Base-by-base conservation (phyloP, 2,113 vertebrate genomes). In the Piprites chloris region DNA sequence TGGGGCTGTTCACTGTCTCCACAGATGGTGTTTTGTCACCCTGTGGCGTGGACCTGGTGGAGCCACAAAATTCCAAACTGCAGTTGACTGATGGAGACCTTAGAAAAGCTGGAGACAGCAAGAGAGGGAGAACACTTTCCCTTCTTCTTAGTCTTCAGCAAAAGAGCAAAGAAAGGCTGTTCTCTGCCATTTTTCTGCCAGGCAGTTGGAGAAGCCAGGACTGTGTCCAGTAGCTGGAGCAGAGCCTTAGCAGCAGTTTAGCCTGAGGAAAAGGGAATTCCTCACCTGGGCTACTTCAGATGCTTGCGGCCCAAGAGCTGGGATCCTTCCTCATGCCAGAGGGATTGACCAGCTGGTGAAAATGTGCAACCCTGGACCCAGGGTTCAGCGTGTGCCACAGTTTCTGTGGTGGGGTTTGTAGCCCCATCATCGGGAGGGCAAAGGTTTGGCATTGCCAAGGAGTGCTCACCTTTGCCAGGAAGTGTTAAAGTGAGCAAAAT, bases 341-440 rank as follows among this genome's bases (percentile, higher is more conserved):
- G 33, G 24, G 15, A 17, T 0, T 52, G 76, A 19, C 39, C 46
- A 6, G 7, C 58, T 69, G 73, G 20, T 50, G 87, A 11, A 35
- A 28, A 9, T 10, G 8, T 0, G 0, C 19, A 1, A 12, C 12
- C 1, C 8, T 9, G 71, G 30, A 30, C 24, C 12, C 59, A 26
- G 9, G 52, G 59, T 65, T 71, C 30, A 37, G 73, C 39, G 4
- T 1, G 1, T 23, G 21, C 39, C 68, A 33, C 9, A 14, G 56
- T 47, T 35, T n/a, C 61, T 39, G 3, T 6, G 27, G 3, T 39
- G 65, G 61, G 8, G 12, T 84, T 73, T n/a, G 52, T 84, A 81
- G 46, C 80, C 37, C 61, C 20, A 8, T 16, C 1, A 0, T 0
- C 1, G 0, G 65, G 21, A 24, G 6, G 39, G 32, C 21, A 35